phyloP scores from a whole-genome alignment of 2,888 invertebrate species.

The Pherbina coryleti region DNA sequence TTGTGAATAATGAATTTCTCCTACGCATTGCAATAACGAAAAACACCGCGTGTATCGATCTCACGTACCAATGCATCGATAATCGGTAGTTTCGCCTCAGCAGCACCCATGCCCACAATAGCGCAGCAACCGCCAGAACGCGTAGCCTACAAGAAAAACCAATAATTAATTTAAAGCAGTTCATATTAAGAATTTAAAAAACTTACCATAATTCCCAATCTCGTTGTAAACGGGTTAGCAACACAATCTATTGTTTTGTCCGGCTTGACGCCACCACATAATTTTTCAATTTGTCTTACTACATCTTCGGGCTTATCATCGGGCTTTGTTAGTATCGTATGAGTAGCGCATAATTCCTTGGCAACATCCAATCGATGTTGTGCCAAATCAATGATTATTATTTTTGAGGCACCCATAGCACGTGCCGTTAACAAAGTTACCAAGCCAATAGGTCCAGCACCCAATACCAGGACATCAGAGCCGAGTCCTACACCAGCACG shows the following conservation, averaged over 20 bases:
- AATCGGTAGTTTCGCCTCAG: constrained; percentile 84
- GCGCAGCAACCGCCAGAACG: constrained; percentile 88
- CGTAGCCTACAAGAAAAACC: constrained; percentile 76
- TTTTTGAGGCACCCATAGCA: constrained; percentile 85
- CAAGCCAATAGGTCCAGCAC: constrained; percentile 91
- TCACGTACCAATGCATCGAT: constrained; percentile 85
- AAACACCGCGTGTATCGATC: constrained; percentile 92
- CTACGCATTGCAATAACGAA: constrained; percentile 89
- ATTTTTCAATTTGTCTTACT: constrained; percentile 73
- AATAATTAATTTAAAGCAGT: constrained; percentile 70
- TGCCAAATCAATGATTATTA: constrained; percentile 77
- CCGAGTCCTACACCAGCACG: constrained; percentile 83
- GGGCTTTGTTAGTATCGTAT: constrained; percentile 74
- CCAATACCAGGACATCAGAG: constrained; percentile 80
- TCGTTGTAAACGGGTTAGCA: constrained; percentile 84
- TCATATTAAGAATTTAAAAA: constrained; percentile 62
- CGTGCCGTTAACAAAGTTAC: constrained; percentile 84
- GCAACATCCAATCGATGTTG: constrained; percentile 79
- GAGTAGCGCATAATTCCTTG: constrained; percentile 82
- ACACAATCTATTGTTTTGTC: constrained; percentile 89
- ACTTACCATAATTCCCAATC: constrained; percentile 81
- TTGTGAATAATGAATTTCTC: background rate
- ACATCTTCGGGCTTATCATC: constrained; percentile 74
- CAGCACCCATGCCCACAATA: constrained; percentile 88
- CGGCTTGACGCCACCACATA: constrained; percentile 74